phyloP scores from a whole-genome alignment of 2,888 invertebrate genomes.

The Abrostola triplasia region DNA sequence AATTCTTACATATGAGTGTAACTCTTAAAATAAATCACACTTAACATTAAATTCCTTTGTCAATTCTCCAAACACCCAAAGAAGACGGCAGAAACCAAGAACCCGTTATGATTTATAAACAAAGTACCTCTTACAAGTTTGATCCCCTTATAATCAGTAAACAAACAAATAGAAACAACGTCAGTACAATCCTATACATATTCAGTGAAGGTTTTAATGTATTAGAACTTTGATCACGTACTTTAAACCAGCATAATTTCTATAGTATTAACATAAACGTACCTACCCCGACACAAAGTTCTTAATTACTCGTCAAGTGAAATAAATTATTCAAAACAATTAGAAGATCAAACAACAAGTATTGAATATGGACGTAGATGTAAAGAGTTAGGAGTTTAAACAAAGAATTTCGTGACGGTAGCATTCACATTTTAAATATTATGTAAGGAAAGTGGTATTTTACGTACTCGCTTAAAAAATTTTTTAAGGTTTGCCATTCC shows the following conservation, averaged over 20 bases:
- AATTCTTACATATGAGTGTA: slow-evolving; percentile 3
- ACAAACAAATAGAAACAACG: slow-evolving; percentile 51
- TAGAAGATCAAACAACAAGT: slow-evolving; percentile 70
- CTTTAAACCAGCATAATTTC: slow-evolving; percentile 71
- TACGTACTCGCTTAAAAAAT: background rate
- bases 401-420: slow-evolving; percentile 26
- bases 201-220: slow-evolving; percentile 67
- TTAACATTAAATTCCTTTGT: slow-evolving; percentile 13
- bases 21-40: slow-evolving; percentile 10
- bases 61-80: slow-evolving; percentile 24
- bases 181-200: slow-evolving; percentile 66
- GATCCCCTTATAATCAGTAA: slow-evolving; percentile 44
- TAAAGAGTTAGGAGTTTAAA: slow-evolving; percentile 40
- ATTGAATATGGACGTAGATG: slow-evolving; percentile 60
- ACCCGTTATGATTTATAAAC: slow-evolving; percentile 42
- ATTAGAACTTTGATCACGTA: slow-evolving; percentile 76
- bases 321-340: slow-evolving; percentile 82
- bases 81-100: slow-evolving; percentile 21
- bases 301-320: slow-evolving; percentile 77
- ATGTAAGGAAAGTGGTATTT: background rate
- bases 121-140: slow-evolving; percentile 43
- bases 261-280: slow-evolving; percentile 72
- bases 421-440: slow-evolving; percentile 16
- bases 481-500: background rate
- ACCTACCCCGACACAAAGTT: slow-evolving; percentile 72